Conservation (phyloP, 2,113 vertebrate genomes). For the Burhinus bistriatus region DNA sequence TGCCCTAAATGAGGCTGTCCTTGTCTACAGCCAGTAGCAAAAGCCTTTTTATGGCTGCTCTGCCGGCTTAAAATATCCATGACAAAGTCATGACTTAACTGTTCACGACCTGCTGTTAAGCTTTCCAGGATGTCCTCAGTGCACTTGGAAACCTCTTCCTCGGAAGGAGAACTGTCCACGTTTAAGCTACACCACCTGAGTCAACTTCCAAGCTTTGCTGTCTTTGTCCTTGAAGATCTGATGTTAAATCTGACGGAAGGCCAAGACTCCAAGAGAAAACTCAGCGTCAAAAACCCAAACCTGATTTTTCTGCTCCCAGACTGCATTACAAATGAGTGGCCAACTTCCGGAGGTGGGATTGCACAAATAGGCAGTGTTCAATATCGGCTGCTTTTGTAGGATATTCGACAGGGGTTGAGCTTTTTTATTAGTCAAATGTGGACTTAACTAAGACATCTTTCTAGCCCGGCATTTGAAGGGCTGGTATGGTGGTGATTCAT, state of each 20-base stretch:
- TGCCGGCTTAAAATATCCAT: background rate
- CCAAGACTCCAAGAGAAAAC: background rate
- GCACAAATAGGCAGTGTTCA: background rate
- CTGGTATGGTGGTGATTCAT: background rate
- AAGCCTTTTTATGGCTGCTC: background rate
- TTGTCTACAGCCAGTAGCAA: background rate
- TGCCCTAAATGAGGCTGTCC: background rate
- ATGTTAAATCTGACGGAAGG: background rate
- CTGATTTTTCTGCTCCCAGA: background rate
- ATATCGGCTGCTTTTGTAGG: background rate
- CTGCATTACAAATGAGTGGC: fast-evolving
- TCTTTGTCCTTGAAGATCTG: background rate
- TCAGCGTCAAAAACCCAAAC: background rate
- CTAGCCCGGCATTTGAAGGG: background rate
- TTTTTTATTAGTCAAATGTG: background rate
- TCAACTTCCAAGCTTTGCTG: background rate
- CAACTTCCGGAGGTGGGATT: background rate
- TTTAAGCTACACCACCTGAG: background rate
- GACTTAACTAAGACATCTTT: background rate
- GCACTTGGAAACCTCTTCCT: background rate
- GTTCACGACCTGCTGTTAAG: background rate
- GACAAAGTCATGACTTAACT: background rate
- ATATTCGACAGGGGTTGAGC: background rate
- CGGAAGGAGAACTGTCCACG: background rate
- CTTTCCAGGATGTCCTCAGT: background rate